phyloP scores from a whole-genome alignment of 2,888 invertebrate species.

The Boloria euphrosyne region DNA sequence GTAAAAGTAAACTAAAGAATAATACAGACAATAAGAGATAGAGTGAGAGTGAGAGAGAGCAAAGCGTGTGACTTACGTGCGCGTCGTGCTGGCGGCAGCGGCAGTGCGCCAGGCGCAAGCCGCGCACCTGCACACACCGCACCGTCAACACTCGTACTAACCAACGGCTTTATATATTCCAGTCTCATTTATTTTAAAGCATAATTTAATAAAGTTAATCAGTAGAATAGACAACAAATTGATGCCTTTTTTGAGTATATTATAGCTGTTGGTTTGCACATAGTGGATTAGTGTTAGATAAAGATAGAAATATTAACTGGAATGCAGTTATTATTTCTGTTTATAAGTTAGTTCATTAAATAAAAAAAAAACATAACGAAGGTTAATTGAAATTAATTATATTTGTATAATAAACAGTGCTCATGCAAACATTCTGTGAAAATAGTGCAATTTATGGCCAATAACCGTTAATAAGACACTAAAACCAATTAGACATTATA shows the following conservation, averaged over 20 bases:
- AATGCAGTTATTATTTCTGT: neutral
- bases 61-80: slow-evolving; percentile 61
- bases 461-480: too few species aligned
- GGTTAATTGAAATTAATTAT: too few species aligned
- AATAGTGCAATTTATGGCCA: too few species aligned
- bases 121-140: slow-evolving; percentile 60
- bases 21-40: neutral
- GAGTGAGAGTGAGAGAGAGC: too few species aligned
- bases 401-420: too few species aligned
- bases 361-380: neutral
- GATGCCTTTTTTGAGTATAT: too few species aligned
- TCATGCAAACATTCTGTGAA: too few species aligned
- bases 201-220: too few species aligned
- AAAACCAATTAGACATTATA: too few species aligned
- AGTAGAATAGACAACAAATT: too few species aligned
- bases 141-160: slow-evolving; percentile 3
- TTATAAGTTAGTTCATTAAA: neutral
- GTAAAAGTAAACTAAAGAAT: neutral
- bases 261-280: neutral
- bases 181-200: too few species aligned
- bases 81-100: slow-evolving; percentile 62
- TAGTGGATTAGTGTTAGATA: slow-evolving; percentile 4
- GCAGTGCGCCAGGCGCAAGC: slow-evolving; percentile 63
- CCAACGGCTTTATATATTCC: too few species aligned
- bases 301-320: neutral